Percentiles rank a stretch among this genome's conserved stretches.
Conservation (phyloP, 2,888 invertebrate genomes). For the Agrilus biguttatus region DNA sequence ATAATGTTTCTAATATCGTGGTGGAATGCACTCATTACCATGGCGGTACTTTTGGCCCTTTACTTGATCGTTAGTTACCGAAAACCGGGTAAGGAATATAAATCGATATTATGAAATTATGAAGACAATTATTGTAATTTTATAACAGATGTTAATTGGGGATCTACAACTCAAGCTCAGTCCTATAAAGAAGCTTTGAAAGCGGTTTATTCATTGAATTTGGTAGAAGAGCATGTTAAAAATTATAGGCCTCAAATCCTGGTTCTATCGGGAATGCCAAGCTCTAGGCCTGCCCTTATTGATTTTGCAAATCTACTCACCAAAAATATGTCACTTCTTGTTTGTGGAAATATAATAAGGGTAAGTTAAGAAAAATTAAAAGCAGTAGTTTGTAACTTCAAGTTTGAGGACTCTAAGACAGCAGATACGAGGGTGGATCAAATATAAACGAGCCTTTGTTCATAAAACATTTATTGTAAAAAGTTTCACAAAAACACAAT, state of each 20-base stretch:
- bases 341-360: slow-evolving; percentile 84
- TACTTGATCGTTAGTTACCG: slow-evolving; percentile 87
- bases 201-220: slow-evolving; percentile 76
- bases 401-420: no score
- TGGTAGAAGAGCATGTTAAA: slow-evolving; percentile 92
- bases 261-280: slow-evolving; percentile 81
- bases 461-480: no score
- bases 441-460: no score
- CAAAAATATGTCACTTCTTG: slow-evolving; percentile 78
- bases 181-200: slow-evolving; percentile 84
- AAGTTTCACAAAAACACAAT: no score
- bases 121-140: slow-evolving; percentile 6
- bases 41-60: slow-evolving; percentile 64
- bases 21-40: slow-evolving; percentile 82
- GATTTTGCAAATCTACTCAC: slow-evolving; percentile 88
- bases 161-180: slow-evolving; percentile 94
- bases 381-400: background rate
- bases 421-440: no score
- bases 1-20: slow-evolving; percentile 96
- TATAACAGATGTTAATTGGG: slow-evolving; percentile 89
- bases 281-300: slow-evolving; percentile 72
- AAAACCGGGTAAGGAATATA: slow-evolving; percentile 62
- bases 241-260: slow-evolving; percentile 79
- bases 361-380: slow-evolving; percentile 32
- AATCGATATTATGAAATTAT: background rate